A percentile compares a stretch with the other conserved stretches of the same genome.
Conservation (phyloP, 2,888 invertebrate genomes). For the Lasioglossum pauxillum region DNA sequence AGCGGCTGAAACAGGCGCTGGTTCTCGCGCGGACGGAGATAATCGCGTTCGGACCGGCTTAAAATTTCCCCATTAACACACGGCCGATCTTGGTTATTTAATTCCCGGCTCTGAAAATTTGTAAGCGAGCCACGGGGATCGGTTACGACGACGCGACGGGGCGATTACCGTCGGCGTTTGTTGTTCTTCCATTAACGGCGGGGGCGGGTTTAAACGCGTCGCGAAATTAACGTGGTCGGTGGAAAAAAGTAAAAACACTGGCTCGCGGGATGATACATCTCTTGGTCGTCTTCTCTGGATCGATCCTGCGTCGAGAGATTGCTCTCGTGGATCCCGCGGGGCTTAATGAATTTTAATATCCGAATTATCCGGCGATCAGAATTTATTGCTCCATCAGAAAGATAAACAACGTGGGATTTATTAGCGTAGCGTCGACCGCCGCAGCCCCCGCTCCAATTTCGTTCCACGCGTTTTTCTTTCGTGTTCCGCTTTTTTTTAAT, state of each 20-base stretch:
- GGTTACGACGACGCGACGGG: not conserved
- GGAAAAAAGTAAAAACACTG: not conserved
- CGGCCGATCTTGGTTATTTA: not conserved
- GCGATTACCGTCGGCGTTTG: not conserved
- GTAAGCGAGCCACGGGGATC: not conserved
- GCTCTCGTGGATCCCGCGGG: not conserved
- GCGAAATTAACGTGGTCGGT: not conserved
- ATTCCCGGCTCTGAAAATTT: constrained; percentile 4
- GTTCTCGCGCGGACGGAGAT: not conserved
- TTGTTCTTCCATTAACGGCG: constrained; percentile 5
- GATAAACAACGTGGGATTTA: constrained; percentile 52
- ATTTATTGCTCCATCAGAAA: constrained; percentile 42
- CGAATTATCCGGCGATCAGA: constrained; percentile 45
- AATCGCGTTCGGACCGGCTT: constrained; percentile 7
- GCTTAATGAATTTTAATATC: constrained; percentile 32
- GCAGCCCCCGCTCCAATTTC: constrained; percentile 18
- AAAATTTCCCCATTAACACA: constrained; percentile 1
- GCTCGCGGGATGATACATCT: not conserved
- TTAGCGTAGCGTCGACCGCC: constrained; percentile 30
- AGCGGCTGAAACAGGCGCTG: not conserved
- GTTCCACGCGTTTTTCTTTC: not conserved
- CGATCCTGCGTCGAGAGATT: not conserved
- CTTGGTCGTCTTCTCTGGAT: not conserved
- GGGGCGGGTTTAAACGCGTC: not conserved
- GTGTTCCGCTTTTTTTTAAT: not conserved